A percentile compares a stretch with the other conserved stretches of the same genome.
Conservation (phyloP, 2,113 vertebrate genomes). For the Elanoides forficatus region DNA sequence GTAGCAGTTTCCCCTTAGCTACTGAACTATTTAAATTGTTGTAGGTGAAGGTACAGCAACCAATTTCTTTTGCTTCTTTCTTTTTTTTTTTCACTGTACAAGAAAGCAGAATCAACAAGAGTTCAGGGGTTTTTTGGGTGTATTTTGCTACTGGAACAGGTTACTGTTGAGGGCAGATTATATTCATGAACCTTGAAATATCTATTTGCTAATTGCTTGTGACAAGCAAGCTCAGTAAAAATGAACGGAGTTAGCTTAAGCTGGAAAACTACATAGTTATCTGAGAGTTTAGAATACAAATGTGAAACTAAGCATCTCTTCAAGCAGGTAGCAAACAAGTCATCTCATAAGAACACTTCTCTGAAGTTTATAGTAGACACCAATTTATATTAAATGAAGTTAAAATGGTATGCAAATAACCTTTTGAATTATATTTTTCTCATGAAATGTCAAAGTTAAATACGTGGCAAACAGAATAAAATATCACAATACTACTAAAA, state of each 20-base stretch:
- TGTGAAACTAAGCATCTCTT: background rate
- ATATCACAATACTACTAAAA: background rate
- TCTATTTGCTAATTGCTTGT: background rate
- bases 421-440: background rate
- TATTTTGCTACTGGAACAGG: background rate
- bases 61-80: background rate
- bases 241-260: background rate
- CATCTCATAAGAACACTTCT: background rate
- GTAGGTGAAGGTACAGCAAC: background rate
- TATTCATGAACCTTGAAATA: background rate
- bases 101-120: background rate
- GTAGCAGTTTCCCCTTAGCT: background rate
- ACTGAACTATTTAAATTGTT: background rate
- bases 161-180: background rate
- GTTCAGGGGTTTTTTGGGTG: background rate
- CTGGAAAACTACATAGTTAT: background rate
- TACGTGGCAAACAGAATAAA: background rate
- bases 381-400: background rate
- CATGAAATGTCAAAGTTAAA: background rate
- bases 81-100: background rate
- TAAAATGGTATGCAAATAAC: background rate
- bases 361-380: background rate
- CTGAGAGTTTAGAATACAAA: background rate
- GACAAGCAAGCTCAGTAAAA: background rate
- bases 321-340: background rate